These are phyloP conservation scores for Diaperis boleti DNA, from an alignment of 2,888 invertebrate species.

Conservation along the genomic window DNA sequence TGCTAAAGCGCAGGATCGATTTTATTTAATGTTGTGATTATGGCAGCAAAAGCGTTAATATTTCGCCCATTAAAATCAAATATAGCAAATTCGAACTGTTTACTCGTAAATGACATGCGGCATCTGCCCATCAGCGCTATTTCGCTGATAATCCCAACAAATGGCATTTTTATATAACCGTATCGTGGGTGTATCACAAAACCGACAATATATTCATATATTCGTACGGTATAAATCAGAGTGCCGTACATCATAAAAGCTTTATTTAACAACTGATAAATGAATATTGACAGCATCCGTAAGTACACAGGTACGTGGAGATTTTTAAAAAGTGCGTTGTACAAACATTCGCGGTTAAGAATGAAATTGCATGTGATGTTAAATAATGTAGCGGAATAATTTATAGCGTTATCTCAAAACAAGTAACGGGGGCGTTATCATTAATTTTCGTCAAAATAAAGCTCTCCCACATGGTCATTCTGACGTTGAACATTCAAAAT, in stretches of 20 bases:
- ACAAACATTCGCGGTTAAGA: constrained; percentile 5
- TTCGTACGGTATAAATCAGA: constrained; percentile 28
- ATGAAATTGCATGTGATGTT: constrained; percentile 23
- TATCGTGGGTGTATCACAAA: constrained; percentile 27
- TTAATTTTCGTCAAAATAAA: constrained; percentile 39
- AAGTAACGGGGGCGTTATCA: constrained; percentile 26
- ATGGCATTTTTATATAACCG: constrained; percentile 29
- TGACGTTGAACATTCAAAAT: constrained; percentile 31
- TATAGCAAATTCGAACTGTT: constrained; percentile 7
- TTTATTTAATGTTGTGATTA: too few relatives aligned
- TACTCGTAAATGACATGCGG: constrained; percentile 19
- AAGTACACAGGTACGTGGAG: constrained; percentile 6
- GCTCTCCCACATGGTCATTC: constrained; percentile 34
- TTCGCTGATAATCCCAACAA: constrained; percentile 21
- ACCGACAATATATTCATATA: constrained; percentile 34
- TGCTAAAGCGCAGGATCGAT: too few relatives aligned
- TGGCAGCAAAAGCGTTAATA: too few relatives aligned
- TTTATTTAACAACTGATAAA: constrained; percentile 32
- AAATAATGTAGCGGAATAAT: constrained; percentile 24
- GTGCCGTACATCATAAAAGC: constrained; percentile 28
- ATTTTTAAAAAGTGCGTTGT: constrained; percentile 16
- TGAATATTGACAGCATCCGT: constrained; percentile 32
- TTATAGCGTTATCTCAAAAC: constrained; percentile 29
- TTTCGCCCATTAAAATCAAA: too few relatives aligned
- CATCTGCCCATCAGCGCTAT: constrained; percentile 23